Evolutionary conservation across 2,888 invertebrate genomes (phyloP).

Genomic region (Sminthurides aquaticus): DNA sequence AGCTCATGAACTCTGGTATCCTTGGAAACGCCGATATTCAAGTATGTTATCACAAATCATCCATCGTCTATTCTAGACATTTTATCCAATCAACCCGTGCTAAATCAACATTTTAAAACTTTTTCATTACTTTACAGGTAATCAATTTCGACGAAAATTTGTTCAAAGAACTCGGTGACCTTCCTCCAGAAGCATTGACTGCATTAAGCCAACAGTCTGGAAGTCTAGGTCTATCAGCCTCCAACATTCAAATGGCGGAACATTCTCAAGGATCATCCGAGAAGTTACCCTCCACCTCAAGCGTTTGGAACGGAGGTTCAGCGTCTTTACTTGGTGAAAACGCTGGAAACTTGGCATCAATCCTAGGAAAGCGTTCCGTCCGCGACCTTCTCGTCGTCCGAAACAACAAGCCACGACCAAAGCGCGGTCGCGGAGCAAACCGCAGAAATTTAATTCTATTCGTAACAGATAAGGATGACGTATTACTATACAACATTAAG

Average conservation of each 20-base stretch:
- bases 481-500: conserved; percentile 15
- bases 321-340: conserved; percentile 11
- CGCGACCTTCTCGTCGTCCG: conserved; percentile 15
- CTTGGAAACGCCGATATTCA: conserved; percentile 81
- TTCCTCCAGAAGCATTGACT: conserved; percentile 40
- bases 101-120: neutral
- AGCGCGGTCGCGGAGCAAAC: conserved; percentile 18
- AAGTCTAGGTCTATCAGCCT: conserved; percentile 12
- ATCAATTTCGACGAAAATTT: conserved; percentile 41
- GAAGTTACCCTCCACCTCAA: conserved; percentile 10
- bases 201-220: conserved; percentile 26
- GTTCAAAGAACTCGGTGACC: conserved; percentile 39
- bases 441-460: conserved; percentile 10
- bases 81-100: neutral
- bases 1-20: conserved; percentile 74
- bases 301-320: conserved; percentile 18
- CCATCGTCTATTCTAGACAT: neutral
- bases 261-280: neutral
- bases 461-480: conserved; percentile 22
- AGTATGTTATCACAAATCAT: conserved; percentile 47
- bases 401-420: conserved; percentile 17
- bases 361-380: conserved; percentile 10
- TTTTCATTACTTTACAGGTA: conserved; percentile 28
- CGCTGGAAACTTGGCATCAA: conserved; percentile 5
- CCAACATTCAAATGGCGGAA: conserved; percentile 2